These are phyloP conservation scores for Ibidorhyncha struthersii DNA, from an alignment of 2,113 vertebrate species.

Conservation along the genomic window DNA sequence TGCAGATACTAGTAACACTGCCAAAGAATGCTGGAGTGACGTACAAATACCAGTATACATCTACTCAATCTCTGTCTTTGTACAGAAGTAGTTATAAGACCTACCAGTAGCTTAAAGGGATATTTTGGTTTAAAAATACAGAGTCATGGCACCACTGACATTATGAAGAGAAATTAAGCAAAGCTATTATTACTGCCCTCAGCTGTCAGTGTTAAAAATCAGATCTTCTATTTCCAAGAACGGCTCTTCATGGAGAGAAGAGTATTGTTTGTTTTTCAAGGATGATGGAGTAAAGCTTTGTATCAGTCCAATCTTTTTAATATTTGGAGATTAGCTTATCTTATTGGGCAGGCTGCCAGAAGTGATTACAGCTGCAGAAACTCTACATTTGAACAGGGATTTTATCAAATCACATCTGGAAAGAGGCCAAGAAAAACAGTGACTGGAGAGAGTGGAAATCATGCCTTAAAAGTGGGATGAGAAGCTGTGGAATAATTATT, in stretches of 20 bases:
- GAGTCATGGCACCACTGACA: not conserved
- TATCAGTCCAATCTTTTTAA: not conserved
- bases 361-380: conserved; percentile 21
- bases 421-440: conserved; percentile 31
- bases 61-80: not conserved
- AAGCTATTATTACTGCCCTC: not conserved
- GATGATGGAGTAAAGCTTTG: conserved; percentile 1
- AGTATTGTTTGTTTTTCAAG: conserved; percentile 26
- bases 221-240: conserved; percentile 22
- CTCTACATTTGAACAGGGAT: not conserved
- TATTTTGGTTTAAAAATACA: not conserved
- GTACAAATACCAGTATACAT: not conserved
- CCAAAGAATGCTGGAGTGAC: not conserved
- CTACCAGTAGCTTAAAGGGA: not conserved
- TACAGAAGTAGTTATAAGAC: not conserved
- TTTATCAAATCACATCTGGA: conserved; percentile 44
- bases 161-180: not conserved
- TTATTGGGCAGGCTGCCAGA: not conserved
- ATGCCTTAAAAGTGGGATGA: conserved; percentile 16
- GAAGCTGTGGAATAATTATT: conserved; percentile 37
- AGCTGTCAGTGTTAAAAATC: not conserved
- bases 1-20: not conserved
- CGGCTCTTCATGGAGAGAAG: not conserved
- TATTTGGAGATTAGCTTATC: conserved; percentile 48
- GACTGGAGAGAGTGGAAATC: conserved; percentile 7